These are phyloP conservation scores for Morelia viridis DNA, from an alignment of 2,797 vertebrate species.

Conservation along the genomic window DNA sequence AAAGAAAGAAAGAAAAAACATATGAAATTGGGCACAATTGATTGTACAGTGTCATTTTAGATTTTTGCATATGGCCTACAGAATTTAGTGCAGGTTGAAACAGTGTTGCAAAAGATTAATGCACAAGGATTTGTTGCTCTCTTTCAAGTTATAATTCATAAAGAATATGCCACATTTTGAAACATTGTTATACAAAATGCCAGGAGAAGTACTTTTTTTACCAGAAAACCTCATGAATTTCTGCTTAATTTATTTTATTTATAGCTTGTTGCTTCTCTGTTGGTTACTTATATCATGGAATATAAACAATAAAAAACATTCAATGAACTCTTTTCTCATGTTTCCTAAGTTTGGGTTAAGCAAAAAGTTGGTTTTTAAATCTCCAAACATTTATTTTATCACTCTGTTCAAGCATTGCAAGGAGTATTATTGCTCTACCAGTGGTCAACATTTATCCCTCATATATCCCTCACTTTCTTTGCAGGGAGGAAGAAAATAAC, in stretches of 20 bases:
- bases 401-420: not conserved
- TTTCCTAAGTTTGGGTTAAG: not conserved
- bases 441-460: no score
- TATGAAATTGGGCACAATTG: not conserved
- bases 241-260: not conserved
- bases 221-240: not conserved
- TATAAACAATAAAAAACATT: not conserved
- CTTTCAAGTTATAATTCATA: not conserved
- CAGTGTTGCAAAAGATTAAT: not conserved
- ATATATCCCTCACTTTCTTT: not conserved
- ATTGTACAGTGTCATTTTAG: not conserved
- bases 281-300: not conserved
- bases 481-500: not conserved
- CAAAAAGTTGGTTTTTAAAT: not conserved
- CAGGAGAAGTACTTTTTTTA: not conserved
- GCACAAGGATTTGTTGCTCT: not conserved
- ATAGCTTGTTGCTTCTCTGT: not conserved
- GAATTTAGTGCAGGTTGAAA: not conserved
- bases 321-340: not conserved
- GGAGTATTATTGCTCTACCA: no score
- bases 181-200: not conserved
- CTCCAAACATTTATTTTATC: not conserved
- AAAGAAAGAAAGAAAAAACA: conserved; percentile 9
- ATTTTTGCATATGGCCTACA: not conserved
- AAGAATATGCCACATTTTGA: conserved; percentile 8